Conservation (phyloP, 2,113 vertebrate genomes). For the Scomber scombrus region DNA sequence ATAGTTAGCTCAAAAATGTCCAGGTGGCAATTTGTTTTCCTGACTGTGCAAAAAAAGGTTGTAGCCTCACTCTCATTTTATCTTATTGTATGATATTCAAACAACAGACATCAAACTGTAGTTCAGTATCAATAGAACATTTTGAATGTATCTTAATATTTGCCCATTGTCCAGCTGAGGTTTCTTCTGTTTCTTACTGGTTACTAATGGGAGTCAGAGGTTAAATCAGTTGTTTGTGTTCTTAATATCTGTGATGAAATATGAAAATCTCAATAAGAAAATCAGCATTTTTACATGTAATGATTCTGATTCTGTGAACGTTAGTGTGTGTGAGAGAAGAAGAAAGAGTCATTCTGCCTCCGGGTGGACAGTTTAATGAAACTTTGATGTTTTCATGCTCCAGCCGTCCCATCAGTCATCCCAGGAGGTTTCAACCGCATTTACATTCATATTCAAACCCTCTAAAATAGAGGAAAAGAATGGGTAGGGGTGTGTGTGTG, state of each 20-base stretch:
- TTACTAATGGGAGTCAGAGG: neutral
- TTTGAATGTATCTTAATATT: too few species aligned
- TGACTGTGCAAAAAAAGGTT: too few species aligned
- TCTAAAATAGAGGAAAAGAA: conserved; percentile 38
- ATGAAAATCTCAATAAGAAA: neutral
- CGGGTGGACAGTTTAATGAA: conserved; percentile 55
- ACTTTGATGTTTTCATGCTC: conserved; percentile 71
- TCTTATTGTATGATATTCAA: too few species aligned
- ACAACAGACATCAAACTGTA: too few species aligned
- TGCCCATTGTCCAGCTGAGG: too few species aligned
- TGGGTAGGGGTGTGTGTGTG: neutral
- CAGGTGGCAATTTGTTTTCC: too few species aligned
- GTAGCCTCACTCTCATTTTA: too few species aligned
- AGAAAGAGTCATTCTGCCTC: conserved; percentile 9
- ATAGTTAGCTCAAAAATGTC: too few species aligned
- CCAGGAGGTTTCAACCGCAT: conserved; percentile 49
- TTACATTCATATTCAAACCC: conserved; percentile 56
- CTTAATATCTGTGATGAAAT: neutral
- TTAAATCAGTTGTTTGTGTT: neutral
- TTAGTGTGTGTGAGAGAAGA: neutral
- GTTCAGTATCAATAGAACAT: too few species aligned
- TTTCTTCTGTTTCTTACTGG: too few species aligned
- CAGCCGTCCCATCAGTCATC: conserved; percentile 62
- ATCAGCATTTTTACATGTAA: neutral
- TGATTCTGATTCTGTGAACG: neutral